Conservation (phyloP, 2,113 vertebrate species). For the Ammodytes dubius region DNA sequence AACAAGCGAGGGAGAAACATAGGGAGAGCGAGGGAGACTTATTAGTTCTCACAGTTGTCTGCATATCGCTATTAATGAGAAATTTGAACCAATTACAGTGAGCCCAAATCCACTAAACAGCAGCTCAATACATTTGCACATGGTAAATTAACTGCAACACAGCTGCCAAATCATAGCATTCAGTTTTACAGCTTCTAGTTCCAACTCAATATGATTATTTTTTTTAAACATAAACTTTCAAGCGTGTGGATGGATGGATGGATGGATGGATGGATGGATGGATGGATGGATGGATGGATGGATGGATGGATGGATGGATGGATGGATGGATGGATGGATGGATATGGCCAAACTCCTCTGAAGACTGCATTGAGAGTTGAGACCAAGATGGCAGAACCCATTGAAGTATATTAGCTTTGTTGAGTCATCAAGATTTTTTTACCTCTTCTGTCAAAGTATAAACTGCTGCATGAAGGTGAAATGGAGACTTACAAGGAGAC, state of each 20-base stretch:
- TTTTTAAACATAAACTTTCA: background rate
- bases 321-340: background rate
- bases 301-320: background rate
- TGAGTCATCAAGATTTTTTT: background rate
- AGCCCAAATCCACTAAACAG: constrained; percentile 26
- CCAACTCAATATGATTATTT: no score
- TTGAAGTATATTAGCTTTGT: background rate
- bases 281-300: background rate
- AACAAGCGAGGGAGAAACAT: constrained; percentile 22
- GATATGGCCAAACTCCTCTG: no score
- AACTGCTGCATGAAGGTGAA: background rate
- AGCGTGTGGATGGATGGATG: background rate
- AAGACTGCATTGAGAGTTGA: no score
- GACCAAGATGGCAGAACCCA: background rate
- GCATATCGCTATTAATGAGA: constrained; percentile 62
- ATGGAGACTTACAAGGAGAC: background rate
- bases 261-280: background rate
- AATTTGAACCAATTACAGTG: constrained; percentile 64
- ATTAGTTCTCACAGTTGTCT: constrained; percentile 62
- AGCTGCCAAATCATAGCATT: background rate
- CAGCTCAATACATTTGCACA: constrained; percentile 29
- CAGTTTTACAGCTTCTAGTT: constrained; percentile 14
- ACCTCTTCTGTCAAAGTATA: background rate
- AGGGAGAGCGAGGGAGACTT: constrained; percentile 42
- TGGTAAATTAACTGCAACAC: constrained; percentile 34